Percentiles rank a stretch among this genome's conserved stretches.
Evolutionary conservation across 1,140 invertebrate species (phyloP).

Genomic region (Aphidius gifuensis): DNA sequence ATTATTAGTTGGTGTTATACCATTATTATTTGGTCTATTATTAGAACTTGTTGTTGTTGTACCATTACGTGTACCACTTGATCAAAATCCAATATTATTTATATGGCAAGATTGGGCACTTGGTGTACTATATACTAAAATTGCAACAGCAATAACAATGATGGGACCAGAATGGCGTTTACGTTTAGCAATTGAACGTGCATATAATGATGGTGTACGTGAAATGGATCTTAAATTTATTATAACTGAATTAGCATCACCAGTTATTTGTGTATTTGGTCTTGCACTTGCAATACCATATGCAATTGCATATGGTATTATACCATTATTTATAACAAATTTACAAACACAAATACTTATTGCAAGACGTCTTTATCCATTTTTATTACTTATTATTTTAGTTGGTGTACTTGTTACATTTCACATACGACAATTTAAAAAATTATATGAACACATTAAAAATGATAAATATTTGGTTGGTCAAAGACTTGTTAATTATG

Average conservation of each 20-base stretch:
- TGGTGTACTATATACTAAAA: conserved; percentile 96
- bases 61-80: conserved; percentile 86
- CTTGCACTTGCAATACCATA: conserved; percentile 88
- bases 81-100: conserved; percentile 93
- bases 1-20: conserved; percentile 85
- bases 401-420: conserved; percentile 69
- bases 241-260: conserved; percentile 79
- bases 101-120: conserved; percentile 97
- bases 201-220: conserved; percentile 84
- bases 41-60: conserved; percentile 90
- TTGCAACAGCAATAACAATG: conserved; percentile 93
- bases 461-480: conserved; percentile 99
- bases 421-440: conserved; percentile 87
- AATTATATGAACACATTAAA: conserved; percentile 97
- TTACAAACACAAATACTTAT: conserved; percentile 74
- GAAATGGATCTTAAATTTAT: conserved; percentile 90
- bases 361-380: conserved; percentile 87
- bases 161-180: conserved; percentile 97
- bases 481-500: conserved; percentile 91
- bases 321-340: conserved; percentile 75
- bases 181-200: conserved; percentile 85
- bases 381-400: conserved; percentile 70
- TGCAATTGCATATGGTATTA: conserved; percentile 76
- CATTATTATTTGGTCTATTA: conserved; percentile 86
- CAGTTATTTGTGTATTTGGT: conserved; percentile 84